A percentile compares a stretch with the other conserved stretches of the same genome.
phyloP scores from a whole-genome alignment of 2,888 invertebrate genomes.

The Anorthoa munda region DNA sequence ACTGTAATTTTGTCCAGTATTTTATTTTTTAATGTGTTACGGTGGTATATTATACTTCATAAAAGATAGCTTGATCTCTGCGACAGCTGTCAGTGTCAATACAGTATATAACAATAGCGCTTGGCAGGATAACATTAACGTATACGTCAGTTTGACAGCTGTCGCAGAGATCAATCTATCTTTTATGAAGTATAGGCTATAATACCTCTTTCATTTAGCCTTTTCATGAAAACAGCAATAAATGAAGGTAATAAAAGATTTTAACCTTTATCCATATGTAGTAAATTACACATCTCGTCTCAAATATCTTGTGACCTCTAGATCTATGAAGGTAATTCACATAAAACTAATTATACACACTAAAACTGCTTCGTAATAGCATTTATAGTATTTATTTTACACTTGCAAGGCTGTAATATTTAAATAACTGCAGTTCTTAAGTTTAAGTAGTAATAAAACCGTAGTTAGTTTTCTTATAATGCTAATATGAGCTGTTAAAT shows the following conservation, averaged over 20 bases:
- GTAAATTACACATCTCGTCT: conserved; percentile 6
- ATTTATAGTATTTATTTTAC: conserved; percentile 59
- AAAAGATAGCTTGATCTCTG: too few relatives aligned
- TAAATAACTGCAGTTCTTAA: conserved; percentile 46
- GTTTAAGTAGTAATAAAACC: conserved; percentile 55
- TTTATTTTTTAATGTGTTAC: too few relatives aligned
- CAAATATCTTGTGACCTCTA: conserved; percentile 13
- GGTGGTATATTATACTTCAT: too few relatives aligned
- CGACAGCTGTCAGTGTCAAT: too few relatives aligned
- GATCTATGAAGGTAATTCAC: not conserved
- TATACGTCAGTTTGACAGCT: too few relatives aligned
- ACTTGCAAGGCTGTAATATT: conserved; percentile 52
- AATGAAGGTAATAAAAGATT: not conserved
- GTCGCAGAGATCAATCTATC: too few relatives aligned
- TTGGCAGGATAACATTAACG: too few relatives aligned
- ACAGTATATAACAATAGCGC: too few relatives aligned
- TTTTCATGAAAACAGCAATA: not conserved
- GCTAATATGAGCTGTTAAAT: conserved; percentile 52
- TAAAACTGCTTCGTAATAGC: conserved; percentile 38
- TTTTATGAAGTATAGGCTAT: too few relatives aligned
- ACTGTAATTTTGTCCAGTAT: too few relatives aligned
- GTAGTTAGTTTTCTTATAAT: conserved; percentile 27
- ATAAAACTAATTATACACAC: conserved; percentile 57
- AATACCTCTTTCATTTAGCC: not conserved
- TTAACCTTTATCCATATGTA: not conserved